Evolutionary conservation across 2,113 vertebrate genomes (phyloP).

Genomic region (Hystrix brachyura): DNA sequence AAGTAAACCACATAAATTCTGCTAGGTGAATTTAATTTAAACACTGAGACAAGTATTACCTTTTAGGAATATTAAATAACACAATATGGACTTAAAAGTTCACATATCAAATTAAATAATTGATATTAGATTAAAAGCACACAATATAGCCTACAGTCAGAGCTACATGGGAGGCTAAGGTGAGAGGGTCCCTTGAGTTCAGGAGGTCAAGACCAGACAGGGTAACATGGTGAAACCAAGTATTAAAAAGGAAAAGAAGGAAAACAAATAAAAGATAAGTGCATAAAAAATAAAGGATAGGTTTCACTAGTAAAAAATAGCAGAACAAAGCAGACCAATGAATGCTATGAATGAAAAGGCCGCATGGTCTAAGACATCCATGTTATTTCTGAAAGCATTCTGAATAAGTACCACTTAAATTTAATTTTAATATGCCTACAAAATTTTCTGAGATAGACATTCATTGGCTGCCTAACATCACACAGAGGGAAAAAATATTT

Average conservation of each 20-base stretch:
- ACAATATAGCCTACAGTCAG: not conserved
- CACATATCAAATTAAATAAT: constrained; percentile 9
- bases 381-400: not conserved
- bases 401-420: not conserved
- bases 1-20: constrained; percentile 3
- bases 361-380: not conserved
- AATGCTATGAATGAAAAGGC: not conserved
- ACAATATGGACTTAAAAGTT: not conserved
- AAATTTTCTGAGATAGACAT: constrained; percentile 16
- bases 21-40: not conserved
- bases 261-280: not conserved
- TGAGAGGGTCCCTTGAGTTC: not conserved
- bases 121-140: not conserved
- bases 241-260: not conserved
- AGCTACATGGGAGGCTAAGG: not conserved
- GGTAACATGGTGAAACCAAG: not conserved
- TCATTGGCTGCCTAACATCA: not conserved
- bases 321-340: not conserved
- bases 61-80: constrained; percentile 45
- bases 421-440: constrained; percentile 26
- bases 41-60: not conserved
- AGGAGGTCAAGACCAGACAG: not conserved
- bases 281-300: not conserved
- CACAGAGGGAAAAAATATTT: not conserved
- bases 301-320: not conserved